Evolutionary conservation across 2,888 invertebrate genomes (phyloP), one percentile per base, ranked within the genome.

Genomic region (Osedax frankpressi): DNA sequence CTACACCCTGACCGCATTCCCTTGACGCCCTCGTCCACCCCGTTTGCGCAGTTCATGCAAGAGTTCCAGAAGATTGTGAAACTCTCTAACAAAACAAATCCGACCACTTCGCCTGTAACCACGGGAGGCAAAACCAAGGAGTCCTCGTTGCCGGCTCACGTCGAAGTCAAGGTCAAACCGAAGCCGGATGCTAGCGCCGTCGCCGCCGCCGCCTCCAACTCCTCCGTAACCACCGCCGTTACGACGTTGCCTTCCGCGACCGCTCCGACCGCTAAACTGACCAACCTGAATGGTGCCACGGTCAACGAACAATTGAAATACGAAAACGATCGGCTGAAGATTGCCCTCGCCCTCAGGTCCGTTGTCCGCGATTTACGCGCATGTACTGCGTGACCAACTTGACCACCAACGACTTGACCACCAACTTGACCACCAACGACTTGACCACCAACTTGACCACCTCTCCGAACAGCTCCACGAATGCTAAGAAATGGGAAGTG

Each of bases 401-500:
- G n/a, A n/a, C n/a, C n/a, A n/a, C n/a, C n/a, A n/a, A n/a, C n/a
- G n/a, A n/a, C n/a, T n/a, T n/a, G n/a, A n/a, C n/a, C n/a, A n/a
- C n/a, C n/a, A n/a, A n/a, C n/a, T n/a, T n/a, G n/a, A n/a, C n/a
- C n/a, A n/a, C n/a, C n/a, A n/a, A n/a, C n/a, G n/a, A n/a, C n/a
- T n/a, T n/a, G n/a, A n/a, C n/a, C n/a, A n/a, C n/a, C n/a, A n/a
- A n/a, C n/a, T n/a, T n/a, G n/a, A n/a, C n/a, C n/a, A n/a, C n/a
- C n/a, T n/a, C n/a, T n/a, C 44, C 44, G 74, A 62, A 19, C 75
- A 94, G 96, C 85, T 96, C 95, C 70, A 92, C 94, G 62, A 96
- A 96, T 86, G 95, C 95, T 11, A 96, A 95, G 86, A 95, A 96
- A 85, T 96, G 96, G 96, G 96, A 96, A 87, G 91, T 95, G 63